These are phyloP conservation scores for Antheraea assamensis DNA, from an alignment of 2,888 invertebrate species.

Conservation along the genomic window DNA sequence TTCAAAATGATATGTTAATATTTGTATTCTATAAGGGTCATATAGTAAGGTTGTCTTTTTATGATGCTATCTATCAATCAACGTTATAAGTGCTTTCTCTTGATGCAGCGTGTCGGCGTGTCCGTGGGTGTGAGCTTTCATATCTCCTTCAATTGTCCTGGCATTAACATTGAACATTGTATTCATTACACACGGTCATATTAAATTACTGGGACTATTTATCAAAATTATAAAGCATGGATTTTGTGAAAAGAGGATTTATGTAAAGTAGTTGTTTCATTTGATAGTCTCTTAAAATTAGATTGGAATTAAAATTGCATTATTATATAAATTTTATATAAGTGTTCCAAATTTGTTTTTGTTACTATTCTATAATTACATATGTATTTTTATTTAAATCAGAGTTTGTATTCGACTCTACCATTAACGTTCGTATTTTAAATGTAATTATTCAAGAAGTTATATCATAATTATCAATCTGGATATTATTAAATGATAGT, in stretches of 20 bases:
- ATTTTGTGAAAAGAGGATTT: not conserved
- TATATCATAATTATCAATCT: too few relatives aligned
- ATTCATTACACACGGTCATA: not conserved
- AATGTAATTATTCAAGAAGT: too few relatives aligned
- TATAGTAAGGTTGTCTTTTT: not conserved
- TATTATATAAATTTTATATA: too few relatives aligned
- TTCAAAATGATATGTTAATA: conserved; percentile 1
- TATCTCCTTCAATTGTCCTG: conserved; percentile 33
- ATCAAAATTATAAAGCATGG: not conserved
- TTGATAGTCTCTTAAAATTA: not conserved
- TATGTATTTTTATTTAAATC: too few relatives aligned
- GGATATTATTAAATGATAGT: too few relatives aligned
- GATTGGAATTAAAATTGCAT: not conserved
- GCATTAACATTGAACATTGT: conserved; percentile 10
- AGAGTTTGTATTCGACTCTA: too few relatives aligned
- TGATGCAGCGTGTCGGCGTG: conserved; percentile 24
- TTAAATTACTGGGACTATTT: not conserved
- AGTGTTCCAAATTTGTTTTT: too few relatives aligned
- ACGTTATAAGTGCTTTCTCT: conserved; percentile 20
- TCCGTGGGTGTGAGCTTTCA: conserved; percentile 40
- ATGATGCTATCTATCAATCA: conserved; percentile 22
- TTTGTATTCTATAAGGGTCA: not conserved
- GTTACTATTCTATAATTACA: too few relatives aligned
- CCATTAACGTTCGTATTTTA: too few relatives aligned
- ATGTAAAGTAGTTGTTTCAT: not conserved